Evolutionary conservation across 2,888 invertebrate species (phyloP), one percentile per base, ranked within the genome.

Genomic region (Oligia strigilis): DNA sequence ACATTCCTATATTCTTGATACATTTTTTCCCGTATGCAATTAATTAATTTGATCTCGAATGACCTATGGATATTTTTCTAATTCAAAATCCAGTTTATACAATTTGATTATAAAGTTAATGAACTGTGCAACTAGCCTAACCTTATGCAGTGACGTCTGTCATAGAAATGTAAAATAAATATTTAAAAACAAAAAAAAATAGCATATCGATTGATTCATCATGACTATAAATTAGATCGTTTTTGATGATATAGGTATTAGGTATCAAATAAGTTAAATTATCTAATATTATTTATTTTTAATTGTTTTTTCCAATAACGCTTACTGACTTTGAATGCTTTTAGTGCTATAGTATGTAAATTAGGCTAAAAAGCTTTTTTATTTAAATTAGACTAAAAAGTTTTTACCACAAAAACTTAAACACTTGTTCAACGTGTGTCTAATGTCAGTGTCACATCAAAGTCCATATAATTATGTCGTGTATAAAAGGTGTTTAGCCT

Each of bases 141-240:
- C 67, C 76, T 80, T 72, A 74, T 80, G 29, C 75, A 67, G 13
- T 80, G 83, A 86, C 87, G 81, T 80, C 76, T 71, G 66, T 43
- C 64, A 74, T 49, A 74, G 43, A 80, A 72, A 78, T 66, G 13
- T 55, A 49, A 4, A 70, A 67, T 65, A 76, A 81, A 72, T 77
- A 78, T 70, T 17, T 64, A 46, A 76, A 80, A 78, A 46, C 8
- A 23, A 66, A 78, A 71, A 58, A 0, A 52, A 58, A 71, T 80
- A 71, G 67, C 83, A 84, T 83, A 70, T 60, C 72, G 36, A 86
- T 87, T 75, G 74, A 72, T 77, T 72, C 58, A 62, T 72, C 69
- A 82, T 73, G 55, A 52, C 52, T 69, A 60, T 80, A 80, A 73
- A 80, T 80, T 66, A 19, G 43, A 67, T n/a, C n/a, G 70, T 76